Base-by-base conservation (phyloP, 2,113 vertebrate species). In the Ceyx cyanopectus region DNA sequence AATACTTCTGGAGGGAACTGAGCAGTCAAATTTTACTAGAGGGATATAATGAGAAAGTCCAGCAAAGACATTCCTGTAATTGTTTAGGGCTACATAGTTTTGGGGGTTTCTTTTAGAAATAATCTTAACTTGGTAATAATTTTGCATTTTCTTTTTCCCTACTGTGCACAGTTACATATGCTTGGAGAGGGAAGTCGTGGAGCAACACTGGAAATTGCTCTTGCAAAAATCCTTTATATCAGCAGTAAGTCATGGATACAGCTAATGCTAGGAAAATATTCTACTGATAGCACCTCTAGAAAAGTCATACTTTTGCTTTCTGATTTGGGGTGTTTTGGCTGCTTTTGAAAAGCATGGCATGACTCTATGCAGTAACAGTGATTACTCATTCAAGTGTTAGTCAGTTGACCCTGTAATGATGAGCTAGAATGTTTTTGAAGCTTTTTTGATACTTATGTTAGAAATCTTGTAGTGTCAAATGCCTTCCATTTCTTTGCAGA, bases 151-250 rank as follows among this genome's bases (percentile, higher is more conserved):
- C 4, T 46, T 29, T 46, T 65, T 46, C 19, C 14, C 37, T 76
- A 72, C 77, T 78, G 34, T 85, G 43, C 81, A 45, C 91, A 99
- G 99, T 97, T 99, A 57, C 99, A 99, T 85, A 99, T 99, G 99
- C 95, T 99, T 57, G 99, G 99, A 26, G 99, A 99, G 37, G 99
- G 99, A 81, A 98, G 97, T 92, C 98, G 99, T 92, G 99, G 99
- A 22, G 98, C 99, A 5, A 50, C 97, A 2, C 97, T 99, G 74
- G 99, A 99, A 96, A 99, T 99, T 94, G 98, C 98, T 32, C 97
- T 99, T 65, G 97, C 99, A 2, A 99, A 99, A 97, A 80, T 99
- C 53, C 97, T 99, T 61, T 98, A 98, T 57, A 91, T 95, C 21
- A 99, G 97, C 89, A 97, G 99, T 99, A 96, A 99, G 99, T 98